These are phyloP conservation scores for Sinocyclocheilus grahami DNA, from an alignment of 2,113 vertebrate species.

Conservation along the genomic window DNA sequence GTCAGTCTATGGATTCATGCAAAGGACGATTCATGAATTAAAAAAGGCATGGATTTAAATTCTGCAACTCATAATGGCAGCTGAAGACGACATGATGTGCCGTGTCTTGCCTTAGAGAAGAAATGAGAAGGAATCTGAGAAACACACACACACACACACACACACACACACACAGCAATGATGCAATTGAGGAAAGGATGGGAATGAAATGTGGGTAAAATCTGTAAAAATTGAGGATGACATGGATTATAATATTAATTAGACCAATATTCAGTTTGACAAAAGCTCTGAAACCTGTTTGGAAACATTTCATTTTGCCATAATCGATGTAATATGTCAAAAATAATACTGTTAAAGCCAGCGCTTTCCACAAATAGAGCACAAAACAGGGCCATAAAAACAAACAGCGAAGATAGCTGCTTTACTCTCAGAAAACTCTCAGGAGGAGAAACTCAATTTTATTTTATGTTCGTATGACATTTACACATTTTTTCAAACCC, in stretches of 20 bases:
- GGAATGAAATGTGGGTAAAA: background rate
- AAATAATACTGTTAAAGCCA: background rate
- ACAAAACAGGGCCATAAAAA: background rate
- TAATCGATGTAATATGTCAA: background rate
- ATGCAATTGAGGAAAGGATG: background rate
- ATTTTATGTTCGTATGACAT: background rate
- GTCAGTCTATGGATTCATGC: background rate
- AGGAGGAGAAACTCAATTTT: background rate
- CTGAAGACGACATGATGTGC: too few relatives aligned
- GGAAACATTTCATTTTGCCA: background rate
- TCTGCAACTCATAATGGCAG: background rate
- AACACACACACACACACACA: background rate
- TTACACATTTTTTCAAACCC: background rate
- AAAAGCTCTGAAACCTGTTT: conserved; percentile 1
- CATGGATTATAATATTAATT: background rate
- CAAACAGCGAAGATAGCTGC: background rate
- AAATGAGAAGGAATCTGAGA: background rate
- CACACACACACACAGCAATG: background rate
- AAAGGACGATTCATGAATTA: background rate
- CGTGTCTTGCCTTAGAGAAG: background rate
- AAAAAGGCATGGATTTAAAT: background rate
- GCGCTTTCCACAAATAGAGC: background rate
- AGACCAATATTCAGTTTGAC: background rate
- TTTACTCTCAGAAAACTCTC: background rate
- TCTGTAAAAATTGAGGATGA: background rate